These are phyloP conservation scores for Tragelaphus scriptus DNA, from an alignment of 2,113 vertebrate genomes.

Conservation along the genomic window DNA sequence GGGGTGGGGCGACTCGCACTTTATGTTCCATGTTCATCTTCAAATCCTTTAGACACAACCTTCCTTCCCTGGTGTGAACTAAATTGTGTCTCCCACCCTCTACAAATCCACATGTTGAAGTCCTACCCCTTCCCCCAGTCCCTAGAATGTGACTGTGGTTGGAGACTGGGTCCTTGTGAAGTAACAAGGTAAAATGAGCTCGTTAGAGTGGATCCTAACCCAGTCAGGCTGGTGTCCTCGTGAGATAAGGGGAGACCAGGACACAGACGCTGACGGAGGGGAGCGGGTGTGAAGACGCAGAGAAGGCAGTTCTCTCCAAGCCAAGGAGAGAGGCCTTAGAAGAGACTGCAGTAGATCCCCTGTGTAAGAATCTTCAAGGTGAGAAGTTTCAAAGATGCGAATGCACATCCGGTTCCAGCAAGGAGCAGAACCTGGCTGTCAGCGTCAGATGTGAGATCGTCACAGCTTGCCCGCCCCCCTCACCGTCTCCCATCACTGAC, in stretches of 20 bases:
- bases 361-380: neutral
- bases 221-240: fast-evolving
- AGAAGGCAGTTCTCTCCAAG: neutral
- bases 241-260: too few species aligned
- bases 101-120: fast-evolving
- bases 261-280: fast-evolving
- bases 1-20: fast-evolving
- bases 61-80: neutral
- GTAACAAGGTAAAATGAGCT: neutral
- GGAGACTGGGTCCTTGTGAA: neutral
- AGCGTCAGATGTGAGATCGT: fast-evolving
- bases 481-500: neutral
- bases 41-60: neutral
- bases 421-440: neutral
- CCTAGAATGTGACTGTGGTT: fast-evolving
- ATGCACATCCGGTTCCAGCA: neutral
- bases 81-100: fast-evolving
- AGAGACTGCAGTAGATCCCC: neutral
- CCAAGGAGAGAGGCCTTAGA: neutral
- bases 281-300: neutral
- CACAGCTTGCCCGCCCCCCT: neutral
- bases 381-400: neutral
- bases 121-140: fast-evolving
- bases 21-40: neutral
- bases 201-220: neutral